These are phyloP conservation scores for Micromussa lordhowensis DNA, from an alignment of 92 coral and sea anemone genomes.

Conservation along the genomic window DNA sequence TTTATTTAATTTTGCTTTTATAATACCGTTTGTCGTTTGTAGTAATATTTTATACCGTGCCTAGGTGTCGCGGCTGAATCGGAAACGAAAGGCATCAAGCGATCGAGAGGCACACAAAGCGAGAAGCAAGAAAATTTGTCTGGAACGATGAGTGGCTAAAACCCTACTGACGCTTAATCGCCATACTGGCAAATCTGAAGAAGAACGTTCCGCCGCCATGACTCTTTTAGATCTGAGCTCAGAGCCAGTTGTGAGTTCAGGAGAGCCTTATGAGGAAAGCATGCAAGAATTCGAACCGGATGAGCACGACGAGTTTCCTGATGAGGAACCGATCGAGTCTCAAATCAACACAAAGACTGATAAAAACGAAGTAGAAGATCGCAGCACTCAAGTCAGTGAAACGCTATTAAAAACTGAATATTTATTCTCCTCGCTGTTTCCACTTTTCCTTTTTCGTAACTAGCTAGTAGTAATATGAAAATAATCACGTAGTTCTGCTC, in stretches of 20 bases:
- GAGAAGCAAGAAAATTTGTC: slow-evolving; percentile 61
- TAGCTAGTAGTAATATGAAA: too few relatives aligned
- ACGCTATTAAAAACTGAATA: neutral
- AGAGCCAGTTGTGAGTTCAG: slow-evolving; percentile 41
- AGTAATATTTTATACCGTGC: slow-evolving; percentile 30
- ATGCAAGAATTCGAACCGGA: neutral
- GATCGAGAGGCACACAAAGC: slow-evolving; percentile 56
- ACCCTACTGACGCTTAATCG: slow-evolving; percentile 62
- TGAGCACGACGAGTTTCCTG: neutral
- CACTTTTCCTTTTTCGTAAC: neutral
- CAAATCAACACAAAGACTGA: neutral
- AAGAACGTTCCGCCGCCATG: slow-evolving; percentile 65
- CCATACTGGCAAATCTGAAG: slow-evolving; percentile 61
- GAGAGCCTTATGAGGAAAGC: slow-evolving; percentile 18
- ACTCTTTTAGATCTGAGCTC: slow-evolving; percentile 52
- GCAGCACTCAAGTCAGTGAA: neutral
- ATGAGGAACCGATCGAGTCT: neutral
- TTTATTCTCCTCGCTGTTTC: neutral
- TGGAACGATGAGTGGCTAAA: slow-evolving; percentile 64
- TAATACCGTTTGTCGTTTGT: slow-evolving; percentile 32
- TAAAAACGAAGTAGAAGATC: too few relatives aligned
- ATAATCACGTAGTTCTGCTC: neutral
- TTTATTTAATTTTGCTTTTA: slow-evolving; percentile 15
- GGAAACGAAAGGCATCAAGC: slow-evolving; percentile 66
- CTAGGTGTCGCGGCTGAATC: slow-evolving; percentile 66